Evolutionary conservation across 2,113 vertebrate species (phyloP), one percentile per base, ranked within the genome.

Genomic region (Perognathus longimembris): DNA sequence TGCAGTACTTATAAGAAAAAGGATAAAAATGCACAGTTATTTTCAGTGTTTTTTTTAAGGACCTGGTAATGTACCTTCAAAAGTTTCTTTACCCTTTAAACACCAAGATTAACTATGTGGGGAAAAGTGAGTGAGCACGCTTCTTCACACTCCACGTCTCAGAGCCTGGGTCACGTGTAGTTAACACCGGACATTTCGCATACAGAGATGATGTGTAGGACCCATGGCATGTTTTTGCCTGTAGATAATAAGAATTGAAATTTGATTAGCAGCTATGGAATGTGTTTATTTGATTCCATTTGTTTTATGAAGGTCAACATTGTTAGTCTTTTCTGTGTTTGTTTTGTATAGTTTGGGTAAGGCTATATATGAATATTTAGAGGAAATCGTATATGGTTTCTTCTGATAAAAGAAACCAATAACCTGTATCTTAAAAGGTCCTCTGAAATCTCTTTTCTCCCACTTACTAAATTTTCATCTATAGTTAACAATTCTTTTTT

Each of bases 381-480:
- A 90, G 57, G 54, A 57, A 92, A 34, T 40, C 40, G 45, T 14
- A 42, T 70, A 24, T 70, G 11, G 57, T 90, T 90, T 95, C 28
- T 90, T 74, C 28, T 78, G 34, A 84, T 38, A 61, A 88, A 69
- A 73, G 64, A 86, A 86, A 83, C 73, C n/a, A 28, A 66, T 69
- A 36, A 66, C 5, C 20, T 38, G 9, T 66, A 63, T 82, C 92
- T 92, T 75, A 67, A 96, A 95, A 45, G 71, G 15, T 86, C 34
- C 20, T 92, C 17, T 61, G 67, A 92, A 92, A 83, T 28, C 3
- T 63, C 75, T 20, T 36, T 63, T 61, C 5, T 32, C 30, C n/a
- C 26, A 67, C 36, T 77, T 73, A 17, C 57, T 77, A 85, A 74
- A 24, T 70, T 90, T 69, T 88, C 30, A 42, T 54, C 50, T 20